Percentiles rank a stretch among this genome's conserved stretches.
Conservation (phyloP, 2,113 vertebrate genomes). For the Cebus imitator region DNA sequence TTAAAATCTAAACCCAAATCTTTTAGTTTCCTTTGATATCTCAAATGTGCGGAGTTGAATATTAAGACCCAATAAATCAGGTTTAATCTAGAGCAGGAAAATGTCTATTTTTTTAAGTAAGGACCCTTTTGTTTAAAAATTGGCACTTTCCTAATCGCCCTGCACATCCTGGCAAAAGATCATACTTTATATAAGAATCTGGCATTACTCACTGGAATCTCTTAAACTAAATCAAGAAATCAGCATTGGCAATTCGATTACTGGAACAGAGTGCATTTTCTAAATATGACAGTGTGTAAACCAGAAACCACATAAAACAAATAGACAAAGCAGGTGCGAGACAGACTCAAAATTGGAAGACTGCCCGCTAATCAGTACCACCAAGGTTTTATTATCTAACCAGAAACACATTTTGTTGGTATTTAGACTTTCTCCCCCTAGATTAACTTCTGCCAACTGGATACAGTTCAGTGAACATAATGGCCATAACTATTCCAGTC, state of each 20-base stretch:
- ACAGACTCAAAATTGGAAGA: constrained; percentile 70
- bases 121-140: constrained; percentile 9
- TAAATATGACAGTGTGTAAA: constrained; percentile 73
- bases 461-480: constrained; percentile 59
- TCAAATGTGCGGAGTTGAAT: constrained; percentile 42
- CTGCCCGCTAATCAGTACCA: constrained; percentile 76
- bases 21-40: constrained; percentile 18
- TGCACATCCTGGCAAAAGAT: constrained; percentile 41
- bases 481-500: constrained; percentile 29
- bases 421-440: constrained; percentile 77
- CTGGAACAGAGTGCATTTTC: constrained; percentile 68
- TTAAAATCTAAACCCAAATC: background rate
- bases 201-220: constrained; percentile 60
- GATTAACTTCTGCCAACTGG: constrained; percentile 81
- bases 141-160: constrained; percentile 66
- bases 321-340: constrained; percentile 78
- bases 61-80: background rate
- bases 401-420: constrained; percentile 84
- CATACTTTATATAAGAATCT: constrained; percentile 35
- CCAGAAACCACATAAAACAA: constrained; percentile 74
- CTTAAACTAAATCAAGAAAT: constrained; percentile 74
- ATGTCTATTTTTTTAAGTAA: background rate
- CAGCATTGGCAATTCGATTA: constrained; percentile 71
- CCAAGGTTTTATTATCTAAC: constrained; percentile 83
- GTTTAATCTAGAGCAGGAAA: constrained; percentile 36